Percentiles rank a stretch among this genome's conserved stretches.
These are phyloP conservation scores for Cremastinae sp. DNA, from an alignment of 2,888 invertebrate genomes.

Conservation along the genomic window DNA sequence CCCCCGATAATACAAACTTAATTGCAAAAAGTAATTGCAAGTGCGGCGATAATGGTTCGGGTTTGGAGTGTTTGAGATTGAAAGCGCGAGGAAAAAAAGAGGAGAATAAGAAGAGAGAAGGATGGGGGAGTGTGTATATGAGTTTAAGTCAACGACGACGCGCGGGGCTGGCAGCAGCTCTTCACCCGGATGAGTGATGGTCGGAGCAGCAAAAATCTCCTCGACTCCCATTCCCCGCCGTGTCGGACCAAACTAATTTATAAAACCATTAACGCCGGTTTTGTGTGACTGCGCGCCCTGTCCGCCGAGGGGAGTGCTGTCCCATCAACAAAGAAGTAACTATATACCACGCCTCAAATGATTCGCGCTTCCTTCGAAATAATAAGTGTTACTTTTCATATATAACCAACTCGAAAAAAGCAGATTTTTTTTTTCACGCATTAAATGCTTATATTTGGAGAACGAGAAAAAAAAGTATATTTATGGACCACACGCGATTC, in stretches of 20 bases:
- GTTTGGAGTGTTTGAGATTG: background rate
- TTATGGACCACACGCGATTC: conserved; percentile 34
- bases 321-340: conserved; percentile 50
- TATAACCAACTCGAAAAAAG: conserved; percentile 24
- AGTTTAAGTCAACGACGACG: background rate
- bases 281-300: conserved; percentile 48
- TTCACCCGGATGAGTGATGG: conserved; percentile 63
- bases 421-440: conserved; percentile 13
- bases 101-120: too few species aligned
- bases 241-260: conserved; percentile 64
- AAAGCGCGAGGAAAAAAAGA: background rate
- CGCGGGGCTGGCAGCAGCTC: conserved; percentile 52
- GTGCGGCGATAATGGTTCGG: too few species aligned
- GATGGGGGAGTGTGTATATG: background rate
- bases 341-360: conserved; percentile 39
- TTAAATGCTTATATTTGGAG: background rate
- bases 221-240: conserved; percentile 26
- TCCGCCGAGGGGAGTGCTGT: conserved; percentile 36
- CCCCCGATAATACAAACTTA: too few species aligned
- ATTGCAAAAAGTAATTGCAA: conserved; percentile 28
- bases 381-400: conserved; percentile 54
- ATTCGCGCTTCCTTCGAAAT: conserved; percentile 37
- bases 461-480: background rate
- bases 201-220: conserved; percentile 50
- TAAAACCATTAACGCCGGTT: conserved; percentile 64